These are phyloP conservation scores for Plagiodera versicolora DNA, from an alignment of 2,888 invertebrate genomes.

Conservation along the genomic window DNA sequence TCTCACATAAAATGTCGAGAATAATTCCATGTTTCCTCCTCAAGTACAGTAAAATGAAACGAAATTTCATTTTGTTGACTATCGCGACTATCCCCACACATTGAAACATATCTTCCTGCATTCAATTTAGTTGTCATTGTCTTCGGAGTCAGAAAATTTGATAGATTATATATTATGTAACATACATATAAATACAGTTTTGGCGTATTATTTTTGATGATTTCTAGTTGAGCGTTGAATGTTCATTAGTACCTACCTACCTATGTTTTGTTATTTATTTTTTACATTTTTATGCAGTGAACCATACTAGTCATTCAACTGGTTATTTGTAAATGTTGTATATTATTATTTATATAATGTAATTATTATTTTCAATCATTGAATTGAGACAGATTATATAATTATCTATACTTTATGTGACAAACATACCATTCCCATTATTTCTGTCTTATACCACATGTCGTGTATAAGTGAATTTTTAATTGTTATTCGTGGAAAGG, in stretches of 20 bases:
- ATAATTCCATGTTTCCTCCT: too few relatives aligned
- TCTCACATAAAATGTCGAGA: too few relatives aligned
- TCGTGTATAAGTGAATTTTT: background rate
- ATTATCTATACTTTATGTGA: slow-evolving; percentile 7
- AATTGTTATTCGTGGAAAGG: background rate
- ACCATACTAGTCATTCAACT: slow-evolving; percentile 54
- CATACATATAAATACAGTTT: slow-evolving; percentile 20
- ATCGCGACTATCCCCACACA: slow-evolving; percentile 24
- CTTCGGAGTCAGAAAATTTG: slow-evolving; percentile 44
- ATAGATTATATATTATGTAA: slow-evolving; percentile 32
- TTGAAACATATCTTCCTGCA: slow-evolving; percentile 50
- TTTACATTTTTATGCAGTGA: slow-evolving; percentile 47
- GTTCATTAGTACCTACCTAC: slow-evolving; percentile 39
- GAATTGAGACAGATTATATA: background rate
- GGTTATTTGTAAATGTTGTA: slow-evolving; percentile 52
- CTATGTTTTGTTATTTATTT: slow-evolving; percentile 49
- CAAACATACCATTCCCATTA: background rate
- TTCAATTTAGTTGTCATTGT: slow-evolving; percentile 49
- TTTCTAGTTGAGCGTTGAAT: slow-evolving; percentile 22
- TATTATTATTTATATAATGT: slow-evolving; percentile 48
- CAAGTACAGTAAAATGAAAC: too few relatives aligned
- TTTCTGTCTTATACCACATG: background rate
- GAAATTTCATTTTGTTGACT: slow-evolving; percentile 16
- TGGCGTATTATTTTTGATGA: slow-evolving; percentile 36
- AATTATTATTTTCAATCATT: slow-evolving; percentile 24